Percentiles rank a stretch among this genome's conserved stretches.
phyloP scores from a whole-genome alignment of 1,140 invertebrate species.

The Trichoplusia ni region DNA sequence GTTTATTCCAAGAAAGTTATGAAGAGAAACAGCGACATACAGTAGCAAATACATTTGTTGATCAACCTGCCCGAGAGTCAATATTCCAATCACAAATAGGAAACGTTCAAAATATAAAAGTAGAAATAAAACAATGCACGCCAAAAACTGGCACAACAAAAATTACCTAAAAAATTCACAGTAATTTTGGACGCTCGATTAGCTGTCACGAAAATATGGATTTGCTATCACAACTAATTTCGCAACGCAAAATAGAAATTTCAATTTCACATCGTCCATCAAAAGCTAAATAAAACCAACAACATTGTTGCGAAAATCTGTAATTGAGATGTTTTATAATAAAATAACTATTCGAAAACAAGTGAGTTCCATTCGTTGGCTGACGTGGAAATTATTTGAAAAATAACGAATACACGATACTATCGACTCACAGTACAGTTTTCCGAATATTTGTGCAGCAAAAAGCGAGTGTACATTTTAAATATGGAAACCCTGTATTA shows the following conservation, averaged over 20 bases:
- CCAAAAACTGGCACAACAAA: no score
- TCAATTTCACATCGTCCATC: background rate
- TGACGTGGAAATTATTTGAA: conserved; percentile 2
- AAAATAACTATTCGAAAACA: conserved; percentile 21
- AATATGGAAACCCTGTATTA: conserved; percentile 1
- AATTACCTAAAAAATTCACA: no score
- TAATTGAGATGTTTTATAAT: conserved; percentile 19
- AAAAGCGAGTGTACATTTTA: conserved; percentile 1
- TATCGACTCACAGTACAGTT: background rate
- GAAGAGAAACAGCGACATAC: no score
- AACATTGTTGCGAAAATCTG: background rate
- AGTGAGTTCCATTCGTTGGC: background rate
- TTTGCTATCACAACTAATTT: no score
- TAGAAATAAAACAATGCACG: no score
- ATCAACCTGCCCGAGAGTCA: no score
- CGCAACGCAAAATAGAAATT: background rate
- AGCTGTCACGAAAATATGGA: no score
- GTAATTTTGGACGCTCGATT: no score
- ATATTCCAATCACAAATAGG: no score
- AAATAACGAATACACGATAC: background rate
- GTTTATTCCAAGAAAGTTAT: no score
- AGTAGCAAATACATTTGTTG: no score
- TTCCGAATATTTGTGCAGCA: background rate
- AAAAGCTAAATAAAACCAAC: conserved; percentile 12
- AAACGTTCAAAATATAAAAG: no score